Conservation (phyloP, 2,888 invertebrate genomes). For the Polyommatus iphigenia region DNA sequence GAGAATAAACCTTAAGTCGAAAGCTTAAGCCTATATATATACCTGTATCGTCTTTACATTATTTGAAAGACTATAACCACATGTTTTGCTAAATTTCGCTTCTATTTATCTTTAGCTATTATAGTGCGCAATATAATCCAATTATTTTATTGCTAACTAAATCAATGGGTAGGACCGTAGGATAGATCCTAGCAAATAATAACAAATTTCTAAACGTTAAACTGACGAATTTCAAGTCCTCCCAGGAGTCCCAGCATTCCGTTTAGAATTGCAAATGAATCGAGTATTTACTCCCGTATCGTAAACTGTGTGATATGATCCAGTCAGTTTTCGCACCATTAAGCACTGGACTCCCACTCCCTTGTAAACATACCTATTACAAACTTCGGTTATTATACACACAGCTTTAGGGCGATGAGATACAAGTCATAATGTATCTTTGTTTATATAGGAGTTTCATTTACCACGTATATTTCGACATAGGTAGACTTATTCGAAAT, state of each 20-base stretch:
- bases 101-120: too few species aligned
- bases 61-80: too few species aligned
- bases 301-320: conserved; percentile 78
- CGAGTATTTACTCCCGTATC: conserved; percentile 75
- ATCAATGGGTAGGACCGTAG: too few species aligned
- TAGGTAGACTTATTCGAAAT: too few species aligned
- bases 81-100: too few species aligned
- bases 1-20: neutral
- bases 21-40: too few species aligned
- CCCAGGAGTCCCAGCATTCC: conserved; percentile 47
- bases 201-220: neutral
- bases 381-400: neutral
- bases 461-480: too few species aligned
- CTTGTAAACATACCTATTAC: conserved; percentile 48
- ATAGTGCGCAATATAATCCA: too few species aligned
- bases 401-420: neutral
- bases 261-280: conserved; percentile 81
- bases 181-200: neutral
- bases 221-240: conserved; percentile 33
- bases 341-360: conserved; percentile 70
- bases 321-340: conserved; percentile 80
- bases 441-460: too few species aligned
- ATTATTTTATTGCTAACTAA: too few species aligned
- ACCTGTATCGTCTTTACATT: too few species aligned
- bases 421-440: neutral